Evolutionary conservation across 2,888 invertebrate species (phyloP).

Genomic region (Cecidostiba fungosa): DNA sequence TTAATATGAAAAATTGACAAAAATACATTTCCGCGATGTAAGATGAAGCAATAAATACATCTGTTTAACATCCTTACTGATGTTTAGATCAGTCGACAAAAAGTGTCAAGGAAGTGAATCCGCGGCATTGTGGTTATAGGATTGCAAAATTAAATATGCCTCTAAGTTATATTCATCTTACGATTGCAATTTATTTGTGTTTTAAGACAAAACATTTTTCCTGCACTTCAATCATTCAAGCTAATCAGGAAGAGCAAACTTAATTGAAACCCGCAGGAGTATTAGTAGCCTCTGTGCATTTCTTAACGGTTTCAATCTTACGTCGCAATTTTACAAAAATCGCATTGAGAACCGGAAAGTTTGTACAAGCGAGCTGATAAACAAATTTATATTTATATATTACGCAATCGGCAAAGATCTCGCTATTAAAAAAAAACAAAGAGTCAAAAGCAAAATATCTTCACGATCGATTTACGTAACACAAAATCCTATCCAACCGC

Average conservation of each 20-base stretch:
- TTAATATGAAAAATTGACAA: no score
- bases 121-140: neutral
- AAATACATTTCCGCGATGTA: no score
- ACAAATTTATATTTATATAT: neutral
- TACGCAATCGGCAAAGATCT: neutral
- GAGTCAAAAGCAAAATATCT: neutral
- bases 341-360: neutral
- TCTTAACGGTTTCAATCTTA: slow-evolving; percentile 8
- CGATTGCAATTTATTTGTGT: neutral
- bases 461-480: neutral
- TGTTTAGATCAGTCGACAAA: no score
- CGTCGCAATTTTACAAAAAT: neutral
- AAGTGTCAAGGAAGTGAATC: neutral
- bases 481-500: neutral
- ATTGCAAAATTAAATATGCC: neutral
- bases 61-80: no score
- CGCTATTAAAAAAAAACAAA: neutral
- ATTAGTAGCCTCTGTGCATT: neutral
- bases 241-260: neutral
- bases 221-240: neutral
- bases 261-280: slow-evolving; percentile 8
- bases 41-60: no score
- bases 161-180: neutral
- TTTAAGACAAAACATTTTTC: neutral
- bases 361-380: neutral